A percentile compares a stretch with the other conserved stretches of the same genome.
Evolutionary conservation across 2,797 vertebrate species (phyloP).

Genomic region (Spheniscus humboldti): DNA sequence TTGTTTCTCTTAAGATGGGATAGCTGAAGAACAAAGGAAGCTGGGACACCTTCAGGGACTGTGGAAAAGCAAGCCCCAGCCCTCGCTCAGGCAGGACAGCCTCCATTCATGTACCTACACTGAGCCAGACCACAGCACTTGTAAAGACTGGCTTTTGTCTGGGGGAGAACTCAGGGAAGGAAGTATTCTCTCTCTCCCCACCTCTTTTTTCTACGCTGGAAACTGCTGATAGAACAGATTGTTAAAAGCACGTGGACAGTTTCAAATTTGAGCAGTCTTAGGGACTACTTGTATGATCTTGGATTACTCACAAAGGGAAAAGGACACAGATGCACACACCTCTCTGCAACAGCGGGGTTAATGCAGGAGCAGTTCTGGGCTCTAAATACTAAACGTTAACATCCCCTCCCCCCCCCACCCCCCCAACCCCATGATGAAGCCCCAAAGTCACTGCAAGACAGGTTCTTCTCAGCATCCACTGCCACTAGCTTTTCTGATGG

Average conservation of each 20-base stretch:
- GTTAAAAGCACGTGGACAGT: background rate
- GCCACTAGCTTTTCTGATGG: background rate
- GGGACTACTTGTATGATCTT: background rate
- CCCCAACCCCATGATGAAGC: background rate
- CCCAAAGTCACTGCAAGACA: background rate
- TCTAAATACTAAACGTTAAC: background rate
- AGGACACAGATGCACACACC: background rate
- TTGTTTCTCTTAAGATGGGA: conserved; percentile 4
- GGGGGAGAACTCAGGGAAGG: background rate
- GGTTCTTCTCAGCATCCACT: background rate
- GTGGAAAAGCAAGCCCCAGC: background rate
- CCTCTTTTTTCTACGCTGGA: background rate
- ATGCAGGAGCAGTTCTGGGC: background rate
- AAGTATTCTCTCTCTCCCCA: background rate
- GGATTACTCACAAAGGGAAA: background rate
- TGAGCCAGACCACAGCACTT: background rate
- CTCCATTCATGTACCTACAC: background rate
- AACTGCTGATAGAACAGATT: background rate
- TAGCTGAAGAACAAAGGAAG: background rate
- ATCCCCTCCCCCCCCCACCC: background rate
- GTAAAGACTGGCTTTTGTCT: background rate
- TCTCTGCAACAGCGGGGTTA: background rate
- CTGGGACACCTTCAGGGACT: background rate
- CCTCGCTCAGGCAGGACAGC: background rate
- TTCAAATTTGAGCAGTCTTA: background rate